Evolutionary conservation across 2,113 vertebrate species (phyloP).

Genomic region (Rhinoptilus africanus): DNA sequence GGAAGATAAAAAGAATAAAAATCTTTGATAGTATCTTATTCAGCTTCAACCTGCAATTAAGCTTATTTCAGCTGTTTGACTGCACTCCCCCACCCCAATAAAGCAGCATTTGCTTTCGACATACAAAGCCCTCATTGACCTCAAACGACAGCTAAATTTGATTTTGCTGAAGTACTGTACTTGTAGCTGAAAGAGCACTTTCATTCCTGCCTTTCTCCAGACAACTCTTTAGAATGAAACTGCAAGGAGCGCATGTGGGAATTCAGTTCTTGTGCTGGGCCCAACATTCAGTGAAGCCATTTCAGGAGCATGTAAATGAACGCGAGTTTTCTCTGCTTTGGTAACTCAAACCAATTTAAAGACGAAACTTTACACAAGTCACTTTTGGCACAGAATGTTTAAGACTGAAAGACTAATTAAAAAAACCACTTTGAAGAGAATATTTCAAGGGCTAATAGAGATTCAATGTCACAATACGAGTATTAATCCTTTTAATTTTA

Average conservation of each 20-base stretch:
- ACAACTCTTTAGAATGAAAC: not conserved
- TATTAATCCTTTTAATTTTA: not conserved
- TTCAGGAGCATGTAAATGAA: not conserved
- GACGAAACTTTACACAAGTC: not conserved
- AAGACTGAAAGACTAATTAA: not conserved
- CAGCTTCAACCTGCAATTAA: conserved; percentile 31
- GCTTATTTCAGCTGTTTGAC: conserved; percentile 21
- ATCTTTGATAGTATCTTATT: not conserved
- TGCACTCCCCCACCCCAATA: not conserved
- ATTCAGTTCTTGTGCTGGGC: not conserved
- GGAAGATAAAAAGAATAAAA: not conserved
- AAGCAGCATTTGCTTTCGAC: not conserved
- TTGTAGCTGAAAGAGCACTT: conserved; percentile 45
- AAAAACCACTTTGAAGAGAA: not conserved
- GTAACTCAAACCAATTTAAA: not conserved
- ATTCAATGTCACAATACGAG: not conserved
- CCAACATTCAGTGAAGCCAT: not conserved
- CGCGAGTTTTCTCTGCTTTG: not conserved
- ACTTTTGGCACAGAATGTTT: not conserved
- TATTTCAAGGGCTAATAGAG: not conserved
- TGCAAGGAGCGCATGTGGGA: not conserved
- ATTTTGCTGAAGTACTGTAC: conserved; percentile 45
- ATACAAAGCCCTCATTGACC: conserved; percentile 47
- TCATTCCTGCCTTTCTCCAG: conserved; percentile 33
- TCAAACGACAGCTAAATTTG: not conserved